Base-by-base conservation (phyloP, 2,797 vertebrate genomes). In the Lutjanus campechanus region DNA sequence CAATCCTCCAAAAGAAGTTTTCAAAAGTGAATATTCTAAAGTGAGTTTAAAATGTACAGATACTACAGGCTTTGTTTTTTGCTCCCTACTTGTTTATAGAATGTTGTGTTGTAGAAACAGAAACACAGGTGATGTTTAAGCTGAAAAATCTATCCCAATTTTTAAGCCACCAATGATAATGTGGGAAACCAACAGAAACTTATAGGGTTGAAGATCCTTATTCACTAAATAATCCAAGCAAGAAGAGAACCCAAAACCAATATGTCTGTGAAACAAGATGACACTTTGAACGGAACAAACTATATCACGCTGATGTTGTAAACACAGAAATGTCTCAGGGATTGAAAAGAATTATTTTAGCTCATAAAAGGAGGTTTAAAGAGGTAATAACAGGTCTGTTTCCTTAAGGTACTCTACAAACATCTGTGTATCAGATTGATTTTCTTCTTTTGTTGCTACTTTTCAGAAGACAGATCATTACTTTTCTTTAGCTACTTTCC, bases 241-340 rank as follows among this genome's bases (percentile, higher is more conserved):
- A 65, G 40, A 58, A 49, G 17, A 20, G 8, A 69, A 72, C 20
- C 47, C 41, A 63, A 36, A 66, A 41, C 15, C 4, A 25, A 51
- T 70, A 51, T 12, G 50, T 15, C 15, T 85, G 65, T 64, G 51
- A 76, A 54, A 60, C 53, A 1, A 66, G 46, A 40, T 69, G 46
- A 64, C 6, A 72, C 41, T 41, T 75, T 41, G 7, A 8, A 41
- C 8, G 43, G 47, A 69, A 36, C 19, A 55, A 41, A 61, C 51
- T 9, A 1, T n/a, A n/a, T 41, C 20, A 61, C 29, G 41, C 8
- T 50, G 11, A 61, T 17, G 13, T 59, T 59, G 3, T 54, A 29
- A 46, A 62, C 44, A 55, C 44, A 72, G 15, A 73, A 58, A 77
- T 46, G 22, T 4, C 43, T 29, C 46, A 59, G 19, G 9, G 2